phyloP scores from a whole-genome alignment of 2,888 invertebrate species.

The Podabrus alpinus region DNA sequence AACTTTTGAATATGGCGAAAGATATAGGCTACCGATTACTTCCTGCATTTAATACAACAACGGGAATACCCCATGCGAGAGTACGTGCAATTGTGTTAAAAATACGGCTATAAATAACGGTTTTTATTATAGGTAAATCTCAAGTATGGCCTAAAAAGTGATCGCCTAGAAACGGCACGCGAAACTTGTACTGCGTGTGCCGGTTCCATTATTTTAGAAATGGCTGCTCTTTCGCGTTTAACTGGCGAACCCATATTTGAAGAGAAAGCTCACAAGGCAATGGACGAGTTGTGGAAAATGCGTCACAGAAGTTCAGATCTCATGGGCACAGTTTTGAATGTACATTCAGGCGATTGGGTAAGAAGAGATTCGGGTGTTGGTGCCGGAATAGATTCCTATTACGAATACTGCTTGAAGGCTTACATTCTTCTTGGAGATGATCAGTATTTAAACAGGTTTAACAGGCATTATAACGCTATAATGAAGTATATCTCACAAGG shows the following conservation, averaged over 20 bases:
- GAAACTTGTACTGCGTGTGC: slow-evolving; percentile 99
- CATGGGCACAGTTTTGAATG: slow-evolving; percentile 96
- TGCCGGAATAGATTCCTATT: slow-evolving; percentile 99
- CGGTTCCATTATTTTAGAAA: slow-evolving; percentile 96
- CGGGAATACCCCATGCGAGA: slow-evolving; percentile 95
- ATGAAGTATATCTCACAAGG: slow-evolving; percentile 98
- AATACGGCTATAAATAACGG: background rate
- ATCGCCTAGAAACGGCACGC: slow-evolving; percentile 72
- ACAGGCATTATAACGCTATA: slow-evolving; percentile 91
- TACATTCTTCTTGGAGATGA: slow-evolving; percentile 95
- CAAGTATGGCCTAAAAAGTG: slow-evolving; percentile 78
- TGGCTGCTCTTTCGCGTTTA: slow-evolving; percentile 92
- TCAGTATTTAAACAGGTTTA: slow-evolving; percentile 91
- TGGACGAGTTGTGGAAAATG: slow-evolving; percentile 96
- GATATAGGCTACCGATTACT: slow-evolving; percentile 90
- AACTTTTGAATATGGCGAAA: slow-evolving; percentile 86
- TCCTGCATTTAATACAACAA: slow-evolving; percentile 98
- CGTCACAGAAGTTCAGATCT: slow-evolving; percentile 88
- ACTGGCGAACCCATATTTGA: slow-evolving; percentile 92
- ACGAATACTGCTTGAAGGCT: slow-evolving; percentile 97
- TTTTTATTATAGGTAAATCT: slow-evolving; percentile 69
- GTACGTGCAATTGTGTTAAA: slow-evolving; percentile 57
- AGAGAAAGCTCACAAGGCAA: slow-evolving; percentile 91
- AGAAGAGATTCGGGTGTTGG: slow-evolving; percentile 96
- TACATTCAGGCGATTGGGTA: slow-evolving; percentile 98